These are phyloP conservation scores for Drosophila merina DNA, from an alignment of 2,888 invertebrate genomes.

Conservation along the genomic window DNA sequence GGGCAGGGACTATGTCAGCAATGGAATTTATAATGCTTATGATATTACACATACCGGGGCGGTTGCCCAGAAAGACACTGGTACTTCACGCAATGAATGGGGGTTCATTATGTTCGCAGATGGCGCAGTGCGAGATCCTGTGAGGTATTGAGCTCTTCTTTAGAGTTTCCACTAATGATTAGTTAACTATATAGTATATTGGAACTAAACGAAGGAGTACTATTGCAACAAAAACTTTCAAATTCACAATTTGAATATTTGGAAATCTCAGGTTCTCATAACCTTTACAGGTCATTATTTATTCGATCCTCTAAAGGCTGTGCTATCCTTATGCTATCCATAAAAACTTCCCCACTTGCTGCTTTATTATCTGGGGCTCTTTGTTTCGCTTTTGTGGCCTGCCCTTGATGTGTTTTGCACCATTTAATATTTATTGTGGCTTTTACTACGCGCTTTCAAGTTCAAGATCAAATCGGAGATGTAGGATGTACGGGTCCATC, in stretches of 20 bases:
- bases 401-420: conserved; percentile 56
- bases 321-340: background rate
- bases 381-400: conserved; percentile 39
- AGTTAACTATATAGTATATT: background rate
- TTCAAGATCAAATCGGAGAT: conserved; percentile 52
- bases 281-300: conserved; percentile 33
- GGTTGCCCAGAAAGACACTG: conserved; percentile 18
- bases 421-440: conserved; percentile 61
- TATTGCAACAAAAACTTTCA: background rate
- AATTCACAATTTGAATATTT: background rate
- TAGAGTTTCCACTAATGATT: background rate
- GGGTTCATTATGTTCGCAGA: conserved; percentile 5
- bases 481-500: conserved; percentile 6
- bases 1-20: conserved; percentile 59
- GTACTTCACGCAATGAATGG: conserved; percentile 8
- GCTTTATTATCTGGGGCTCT: conserved; percentile 43
- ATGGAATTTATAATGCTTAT: conserved; percentile 77
- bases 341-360: conserved; percentile 26
- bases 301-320: conserved; percentile 11
- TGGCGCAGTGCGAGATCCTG: background rate
- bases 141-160: background rate
- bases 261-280: no score
- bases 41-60: conserved; percentile 53
- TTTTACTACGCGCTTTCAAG: conserved; percentile 57
- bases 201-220: background rate